Evolutionary conservation across 2,888 invertebrate genomes (phyloP), one percentile per base, ranked within the genome.

Genomic region (Sipha maydis): DNA sequence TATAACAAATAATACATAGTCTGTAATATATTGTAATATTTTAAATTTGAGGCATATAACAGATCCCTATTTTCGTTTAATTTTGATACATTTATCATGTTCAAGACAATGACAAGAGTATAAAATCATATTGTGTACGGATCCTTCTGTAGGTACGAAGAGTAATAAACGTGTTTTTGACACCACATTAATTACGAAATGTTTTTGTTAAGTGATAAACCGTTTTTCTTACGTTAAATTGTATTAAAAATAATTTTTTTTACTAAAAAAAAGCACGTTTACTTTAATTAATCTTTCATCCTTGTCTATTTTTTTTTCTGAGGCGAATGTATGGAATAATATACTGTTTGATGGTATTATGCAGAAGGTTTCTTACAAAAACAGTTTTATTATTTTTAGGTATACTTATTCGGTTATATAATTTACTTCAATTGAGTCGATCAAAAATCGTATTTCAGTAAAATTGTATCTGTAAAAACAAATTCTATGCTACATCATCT

Each of bases 81-180:
- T 80, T 34, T 28, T 67, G 17, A 41, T 80, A 67, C 67, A 80
- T 80, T 80, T 80, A 80, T 80, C 38, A 34, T 67, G 38, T 41
- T 75, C 41, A n/a, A 80, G 38, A 69, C 21, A 21, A 67, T 41
- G 21, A 41, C 80, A 67, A 80, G n/a, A 80, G 38, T 41, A 28
- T 80, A 67, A 80, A 67, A 80, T 67, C 34, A 80, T 80, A 80
- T 80, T 61, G 38, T 80, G 61, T 31, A 38, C n/a, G 21, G 14
- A 41, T 69, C 41, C n/a, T 69, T 69, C 21, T 11, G 21, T 28
- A 69, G 67, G n/a, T 41, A 80, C 41, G 41, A 69, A 48, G 38
- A 28, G 41, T 69, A 48, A 48, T 69, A 83, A 73, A 83, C 54
- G 71, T 73, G 83, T 71, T 83, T 83, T 83, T 83, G 83, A 83